phyloP scores from a whole-genome alignment of 1,140 invertebrate genomes.

The Drosophila azteca region DNA sequence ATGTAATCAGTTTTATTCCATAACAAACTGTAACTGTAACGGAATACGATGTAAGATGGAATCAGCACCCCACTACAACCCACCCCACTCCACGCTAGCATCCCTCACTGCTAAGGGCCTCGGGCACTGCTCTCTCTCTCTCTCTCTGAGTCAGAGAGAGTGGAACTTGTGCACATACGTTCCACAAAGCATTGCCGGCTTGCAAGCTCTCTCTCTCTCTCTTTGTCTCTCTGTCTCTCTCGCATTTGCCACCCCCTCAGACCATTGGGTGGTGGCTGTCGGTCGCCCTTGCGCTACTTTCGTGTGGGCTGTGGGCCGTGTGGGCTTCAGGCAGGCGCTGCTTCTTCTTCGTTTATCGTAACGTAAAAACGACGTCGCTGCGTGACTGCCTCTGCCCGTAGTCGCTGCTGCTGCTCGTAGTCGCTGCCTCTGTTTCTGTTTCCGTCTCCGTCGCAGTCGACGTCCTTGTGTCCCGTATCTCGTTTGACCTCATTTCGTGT shows the following conservation, averaged over 20 bases:
- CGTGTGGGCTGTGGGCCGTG: constrained; percentile 17
- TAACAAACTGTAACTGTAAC: too few species aligned
- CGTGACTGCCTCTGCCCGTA: constrained; percentile 20
- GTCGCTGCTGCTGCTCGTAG: constrained; percentile 12
- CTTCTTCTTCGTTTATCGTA: constrained; percentile 59
- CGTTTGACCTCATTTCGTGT: constrained; percentile 83
- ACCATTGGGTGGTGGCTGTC: constrained; percentile 70
- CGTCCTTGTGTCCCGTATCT: constrained; percentile 71
- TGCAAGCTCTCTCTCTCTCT: constrained; percentile 7
- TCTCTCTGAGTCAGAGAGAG: constrained; percentile 4
- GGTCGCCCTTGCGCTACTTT: constrained; percentile 81
- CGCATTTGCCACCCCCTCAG: constrained; percentile 1
- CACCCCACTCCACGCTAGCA: too few species aligned
- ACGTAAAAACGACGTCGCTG: constrained; percentile 57
- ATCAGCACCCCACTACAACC: background rate
- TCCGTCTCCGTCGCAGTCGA: constrained; percentile 30
- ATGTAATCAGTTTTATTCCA: too few species aligned
- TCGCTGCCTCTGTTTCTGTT: constrained; percentile 8
- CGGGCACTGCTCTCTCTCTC: constrained; percentile 1
- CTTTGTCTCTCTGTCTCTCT: constrained; percentile 2
- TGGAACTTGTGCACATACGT: constrained; percentile 36
- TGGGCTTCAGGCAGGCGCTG: constrained; percentile 19
- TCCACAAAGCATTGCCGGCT: constrained; percentile 43
- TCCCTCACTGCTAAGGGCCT: too few species aligned
- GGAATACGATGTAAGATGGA: too few species aligned